phyloP scores from a whole-genome alignment of 2,113 vertebrate species.

The Halcyon senegalensis region DNA sequence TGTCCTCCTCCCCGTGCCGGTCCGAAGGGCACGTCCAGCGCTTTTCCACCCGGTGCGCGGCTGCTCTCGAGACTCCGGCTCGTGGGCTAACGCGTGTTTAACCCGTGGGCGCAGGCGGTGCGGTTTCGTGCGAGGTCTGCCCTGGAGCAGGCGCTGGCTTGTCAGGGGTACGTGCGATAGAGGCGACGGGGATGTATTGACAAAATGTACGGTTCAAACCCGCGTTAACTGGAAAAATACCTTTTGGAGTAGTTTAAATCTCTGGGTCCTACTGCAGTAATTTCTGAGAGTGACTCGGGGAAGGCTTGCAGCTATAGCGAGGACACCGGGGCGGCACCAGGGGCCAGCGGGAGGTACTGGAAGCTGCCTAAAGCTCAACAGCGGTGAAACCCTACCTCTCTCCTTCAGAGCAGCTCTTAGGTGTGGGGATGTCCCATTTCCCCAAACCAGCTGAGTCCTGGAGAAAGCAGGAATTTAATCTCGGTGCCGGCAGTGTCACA shows the following conservation, averaged over 20 bases:
- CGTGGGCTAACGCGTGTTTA: rapidly evolving
- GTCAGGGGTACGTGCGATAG: too few species aligned
- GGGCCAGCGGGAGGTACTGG: rapidly evolving
- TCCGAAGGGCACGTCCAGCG: rapidly evolving
- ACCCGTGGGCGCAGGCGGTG: too few species aligned
- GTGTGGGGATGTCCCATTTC: neutral
- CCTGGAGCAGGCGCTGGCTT: neutral
- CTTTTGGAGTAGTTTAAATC: neutral
- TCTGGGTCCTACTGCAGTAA: neutral
- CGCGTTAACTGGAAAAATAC: neutral
- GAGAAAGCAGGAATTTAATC: neutral
- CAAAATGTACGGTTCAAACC: neutral
- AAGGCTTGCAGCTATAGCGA: neutral
- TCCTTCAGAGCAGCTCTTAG: neutral
- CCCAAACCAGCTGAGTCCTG: neutral
- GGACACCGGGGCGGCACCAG: neutral
- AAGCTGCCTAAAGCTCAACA: too few species aligned
- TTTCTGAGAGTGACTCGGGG: neutral
- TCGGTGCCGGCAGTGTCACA: neutral
- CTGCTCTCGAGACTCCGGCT: neutral
- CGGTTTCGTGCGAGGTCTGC: rapidly evolving
- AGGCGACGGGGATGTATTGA: rapidly evolving
- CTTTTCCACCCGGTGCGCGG: rapidly evolving
- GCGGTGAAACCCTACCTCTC: neutral
- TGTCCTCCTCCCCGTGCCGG: neutral